Evolutionary conservation across 2,888 invertebrate genomes (phyloP).

Genomic region (Hetaerina titia): DNA sequence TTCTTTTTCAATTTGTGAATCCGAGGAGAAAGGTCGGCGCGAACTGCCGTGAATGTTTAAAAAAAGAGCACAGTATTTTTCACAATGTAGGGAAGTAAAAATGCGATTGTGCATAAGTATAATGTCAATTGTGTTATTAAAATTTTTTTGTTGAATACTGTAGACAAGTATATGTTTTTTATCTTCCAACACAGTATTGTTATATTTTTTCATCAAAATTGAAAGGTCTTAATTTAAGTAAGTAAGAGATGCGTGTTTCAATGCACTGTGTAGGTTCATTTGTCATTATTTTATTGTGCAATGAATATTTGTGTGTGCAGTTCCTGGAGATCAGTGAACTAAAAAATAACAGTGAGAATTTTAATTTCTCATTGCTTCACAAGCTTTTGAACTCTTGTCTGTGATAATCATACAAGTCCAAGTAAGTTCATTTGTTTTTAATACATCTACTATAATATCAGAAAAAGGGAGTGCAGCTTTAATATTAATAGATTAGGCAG

Average conservation of each 20-base stretch:
- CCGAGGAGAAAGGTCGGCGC: slow-evolving; percentile 67
- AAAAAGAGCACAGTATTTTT: slow-evolving; percentile 67
- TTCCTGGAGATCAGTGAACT: slow-evolving; percentile 63
- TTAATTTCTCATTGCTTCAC: slow-evolving; percentile 66
- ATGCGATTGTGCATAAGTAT: slow-evolving; percentile 57
- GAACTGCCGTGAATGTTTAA: slow-evolving; percentile 64
- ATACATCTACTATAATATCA: slow-evolving; percentile 66
- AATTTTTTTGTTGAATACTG: slow-evolving; percentile 46
- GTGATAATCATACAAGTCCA: slow-evolving; percentile 67
- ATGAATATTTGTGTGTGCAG: slow-evolving; percentile 65
- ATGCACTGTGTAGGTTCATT: slow-evolving; percentile 54
- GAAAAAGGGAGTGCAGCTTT: slow-evolving; percentile 65
- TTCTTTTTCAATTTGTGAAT: slow-evolving; percentile 66
- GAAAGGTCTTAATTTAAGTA: slow-evolving; percentile 53
- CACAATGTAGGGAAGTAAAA: slow-evolving; percentile 59
- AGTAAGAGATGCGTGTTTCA: slow-evolving; percentile 50
- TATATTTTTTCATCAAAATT: slow-evolving; percentile 65
- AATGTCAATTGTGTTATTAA: slow-evolving; percentile 58
- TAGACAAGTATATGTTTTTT: slow-evolving; percentile 61
- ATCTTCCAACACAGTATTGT: slow-evolving; percentile 64
- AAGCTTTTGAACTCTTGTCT: slow-evolving; percentile 67
- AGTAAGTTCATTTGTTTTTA: slow-evolving; percentile 67
- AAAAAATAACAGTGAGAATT: slow-evolving; percentile 64
- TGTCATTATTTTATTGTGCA: slow-evolving; percentile 65
- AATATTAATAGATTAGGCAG: slow-evolving; percentile 65